Percentiles rank a stretch among this genome's conserved stretches.
These are phyloP conservation scores for Chaetophractus vellerosus DNA, from an alignment of 2,797 vertebrate genomes.

Conservation along the genomic window DNA sequence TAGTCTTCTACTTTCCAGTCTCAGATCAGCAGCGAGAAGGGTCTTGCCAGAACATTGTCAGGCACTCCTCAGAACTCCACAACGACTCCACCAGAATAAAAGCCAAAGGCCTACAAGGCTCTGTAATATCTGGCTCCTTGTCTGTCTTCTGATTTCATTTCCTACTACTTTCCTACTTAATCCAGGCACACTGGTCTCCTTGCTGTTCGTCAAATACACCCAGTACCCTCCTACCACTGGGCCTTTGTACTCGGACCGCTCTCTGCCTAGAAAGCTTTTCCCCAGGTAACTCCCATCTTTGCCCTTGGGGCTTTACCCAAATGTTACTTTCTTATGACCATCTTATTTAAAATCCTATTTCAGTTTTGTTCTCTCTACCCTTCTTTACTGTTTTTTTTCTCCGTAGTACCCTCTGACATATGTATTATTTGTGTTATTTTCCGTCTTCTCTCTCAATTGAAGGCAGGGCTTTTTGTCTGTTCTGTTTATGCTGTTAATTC, in stretches of 20 bases:
- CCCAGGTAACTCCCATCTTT: background rate
- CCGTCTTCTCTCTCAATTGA: background rate
- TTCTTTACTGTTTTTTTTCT: background rate
- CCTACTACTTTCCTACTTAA: background rate
- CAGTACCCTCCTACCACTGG: background rate
- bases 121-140: background rate
- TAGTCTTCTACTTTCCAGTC: background rate
- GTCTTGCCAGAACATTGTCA: background rate
- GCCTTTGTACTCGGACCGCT: background rate
- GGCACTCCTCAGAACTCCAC: background rate
- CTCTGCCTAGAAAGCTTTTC: background rate
- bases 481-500: background rate
- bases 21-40: background rate
- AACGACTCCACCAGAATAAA: background rate
- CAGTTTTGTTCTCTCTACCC: background rate
- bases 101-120: background rate
- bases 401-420: background rate
- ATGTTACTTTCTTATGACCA: background rate
- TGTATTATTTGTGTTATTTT: background rate
- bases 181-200: background rate
- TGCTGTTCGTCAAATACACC: background rate
- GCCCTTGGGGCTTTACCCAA: background rate
- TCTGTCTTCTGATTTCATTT: background rate
- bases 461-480: background rate
- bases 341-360: background rate